phyloP scores from a whole-genome alignment of 2,888 invertebrate species.

The Ophion costatus region DNA sequence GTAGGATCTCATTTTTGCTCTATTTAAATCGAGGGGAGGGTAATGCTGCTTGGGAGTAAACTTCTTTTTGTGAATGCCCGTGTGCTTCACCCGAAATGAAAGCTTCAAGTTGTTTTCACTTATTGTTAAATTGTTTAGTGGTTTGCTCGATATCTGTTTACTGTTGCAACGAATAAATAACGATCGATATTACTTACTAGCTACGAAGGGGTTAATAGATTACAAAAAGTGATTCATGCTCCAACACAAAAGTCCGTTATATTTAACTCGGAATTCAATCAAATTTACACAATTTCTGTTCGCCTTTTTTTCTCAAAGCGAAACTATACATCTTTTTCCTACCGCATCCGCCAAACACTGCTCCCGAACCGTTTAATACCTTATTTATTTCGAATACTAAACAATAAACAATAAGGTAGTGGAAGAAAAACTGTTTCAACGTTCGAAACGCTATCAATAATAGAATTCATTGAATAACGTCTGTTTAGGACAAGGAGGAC shows the following conservation, averaged over 20 bases:
- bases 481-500: slow-evolving; percentile 88
- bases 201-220: background rate
- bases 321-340: background rate
- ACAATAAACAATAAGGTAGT: slow-evolving; percentile 21
- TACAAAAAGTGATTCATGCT: background rate
- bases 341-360: background rate
- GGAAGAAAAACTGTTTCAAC: background rate
- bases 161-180: no score
- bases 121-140: no score
- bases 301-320: background rate
- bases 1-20: background rate
- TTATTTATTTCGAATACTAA: slow-evolving; percentile 1
- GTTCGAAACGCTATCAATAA: background rate
- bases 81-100: no score
- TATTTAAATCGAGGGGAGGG: no score
- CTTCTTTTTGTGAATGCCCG: no score
- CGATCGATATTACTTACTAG: no score
- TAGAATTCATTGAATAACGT: slow-evolving; percentile 52
- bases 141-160: no score
- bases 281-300: background rate
- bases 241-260: background rate
- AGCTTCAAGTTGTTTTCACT: no score
- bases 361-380: background rate
- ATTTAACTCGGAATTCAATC: background rate
- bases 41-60: no score